Evolutionary conservation across 2,113 vertebrate genomes (phyloP).

Genomic region (Arothron firmamentum): DNA sequence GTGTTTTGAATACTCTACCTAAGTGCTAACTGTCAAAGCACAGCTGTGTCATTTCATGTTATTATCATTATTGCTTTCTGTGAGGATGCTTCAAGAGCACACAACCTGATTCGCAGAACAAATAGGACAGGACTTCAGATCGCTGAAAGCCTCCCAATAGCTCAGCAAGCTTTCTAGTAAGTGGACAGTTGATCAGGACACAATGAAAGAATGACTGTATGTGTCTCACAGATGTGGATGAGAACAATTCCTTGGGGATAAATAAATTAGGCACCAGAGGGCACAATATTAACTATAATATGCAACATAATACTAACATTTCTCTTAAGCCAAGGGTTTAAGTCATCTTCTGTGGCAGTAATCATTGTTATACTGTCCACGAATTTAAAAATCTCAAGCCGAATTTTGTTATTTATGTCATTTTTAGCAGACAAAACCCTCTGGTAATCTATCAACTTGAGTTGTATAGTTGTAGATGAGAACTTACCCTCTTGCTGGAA

Average conservation of each 20-base stretch:
- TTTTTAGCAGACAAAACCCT: no score
- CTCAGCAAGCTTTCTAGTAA: conserved; percentile 30
- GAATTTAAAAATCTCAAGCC: no score
- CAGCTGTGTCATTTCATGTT: conserved; percentile 69
- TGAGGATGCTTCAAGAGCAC: conserved; percentile 59
- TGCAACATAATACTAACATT: conserved; percentile 5
- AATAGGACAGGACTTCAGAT: conserved; percentile 42
- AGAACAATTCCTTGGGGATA: conserved; percentile 9
- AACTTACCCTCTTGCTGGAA: conserved; percentile 82
- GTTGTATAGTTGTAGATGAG: not conserved
- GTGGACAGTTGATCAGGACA: conserved; percentile 19
- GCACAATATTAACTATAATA: conserved; percentile 7
- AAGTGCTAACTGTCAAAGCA: conserved; percentile 50
- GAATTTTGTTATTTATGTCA: no score
- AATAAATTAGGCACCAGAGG: conserved; percentile 28
- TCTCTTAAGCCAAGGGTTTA: not conserved
- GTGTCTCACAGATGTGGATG: conserved; percentile 13
- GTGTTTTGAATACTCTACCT: conserved; percentile 26
- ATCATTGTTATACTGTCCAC: no score
- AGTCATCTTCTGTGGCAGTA: no score
- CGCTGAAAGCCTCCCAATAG: conserved; percentile 33
- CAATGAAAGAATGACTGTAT: conserved; percentile 5
- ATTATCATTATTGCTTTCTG: conserved; percentile 69
- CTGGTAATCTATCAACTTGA: no score
- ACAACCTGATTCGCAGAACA: conserved; percentile 46